Conservation (phyloP, 2,113 vertebrate genomes). For the Pelecanoides urinatrix region DNA sequence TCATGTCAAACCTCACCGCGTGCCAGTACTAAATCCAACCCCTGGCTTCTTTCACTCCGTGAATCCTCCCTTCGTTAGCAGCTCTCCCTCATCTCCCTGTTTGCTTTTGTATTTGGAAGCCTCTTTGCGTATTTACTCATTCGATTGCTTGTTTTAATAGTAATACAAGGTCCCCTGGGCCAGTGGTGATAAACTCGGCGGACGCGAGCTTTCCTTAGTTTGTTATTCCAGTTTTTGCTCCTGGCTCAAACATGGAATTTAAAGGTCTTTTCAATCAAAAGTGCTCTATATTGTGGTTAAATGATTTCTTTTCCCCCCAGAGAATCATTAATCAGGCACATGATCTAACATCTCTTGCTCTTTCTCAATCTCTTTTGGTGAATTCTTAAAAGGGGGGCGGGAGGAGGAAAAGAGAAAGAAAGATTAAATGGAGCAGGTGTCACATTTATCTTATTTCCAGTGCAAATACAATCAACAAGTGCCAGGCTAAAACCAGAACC, state of each 20-base stretch:
- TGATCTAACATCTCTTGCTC: neutral
- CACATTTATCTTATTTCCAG: slow-evolving; percentile 54
- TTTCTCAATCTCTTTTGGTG: neutral
- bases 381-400: neutral
- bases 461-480: slow-evolving; percentile 45
- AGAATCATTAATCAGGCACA: neutral
- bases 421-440: slow-evolving; percentile 16
- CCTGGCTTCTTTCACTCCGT: neutral
- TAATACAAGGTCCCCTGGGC: neutral
- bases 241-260: neutral
- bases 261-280: neutral
- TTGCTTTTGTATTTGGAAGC: neutral
- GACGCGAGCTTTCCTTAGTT: neutral
- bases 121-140: neutral
- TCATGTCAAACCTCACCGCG: fast-evolving
- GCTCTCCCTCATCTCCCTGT: neutral
- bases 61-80: neutral
- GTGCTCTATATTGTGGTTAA: neutral
- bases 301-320: neutral
- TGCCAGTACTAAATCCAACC: neutral
- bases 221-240: neutral
- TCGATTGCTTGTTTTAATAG: neutral
- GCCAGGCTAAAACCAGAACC: slow-evolving; percentile 45
- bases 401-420: neutral
- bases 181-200: neutral